Evolutionary conservation across 1,140 invertebrate genomes (phyloP), one percentile per base, ranked within the genome.

Genomic region (Drosophila orosa): DNA sequence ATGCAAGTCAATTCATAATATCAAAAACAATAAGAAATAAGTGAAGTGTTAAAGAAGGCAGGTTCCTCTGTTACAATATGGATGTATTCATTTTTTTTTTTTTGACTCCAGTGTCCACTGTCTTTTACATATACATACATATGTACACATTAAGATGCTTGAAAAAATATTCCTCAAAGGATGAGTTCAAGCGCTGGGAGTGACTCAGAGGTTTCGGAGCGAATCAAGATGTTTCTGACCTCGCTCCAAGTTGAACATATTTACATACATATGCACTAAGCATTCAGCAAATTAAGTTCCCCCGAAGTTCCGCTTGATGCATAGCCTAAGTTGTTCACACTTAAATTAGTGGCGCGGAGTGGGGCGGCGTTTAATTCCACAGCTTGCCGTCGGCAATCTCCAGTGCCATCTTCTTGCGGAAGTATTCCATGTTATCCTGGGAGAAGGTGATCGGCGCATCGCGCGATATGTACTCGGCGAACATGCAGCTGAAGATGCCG

Each of bases 401-500:
- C 69, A 98, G 96, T 5, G 96, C 95, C 95, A 99, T 99, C 93
- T 98, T 96, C 35, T 95, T 93, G 48, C 98, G 93, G 90, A 99
- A 97, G 86, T 98, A 98, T 0, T 96, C 97, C 98, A 99, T 99
- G 91, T 99, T 92, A 27, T 97, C 94, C 93, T 99, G 98, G 0
- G 93, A 92, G 89, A 97, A 97, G 22, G 94, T 94, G 80, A 98
- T 97, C 40, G 94, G 95, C 13, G 95, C 95, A 83, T 95, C 94
- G 47, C 98, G 94, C 0, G 95, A 94, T n/a, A 97, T 93, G 92
- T 97, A 98, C 92, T 99, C 98, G 0, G 98, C 98, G 93, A 97
- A 99, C 92, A 97, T 98, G 92, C 98, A 99, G 1, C 97, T 95
- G 92, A 99, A 99, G 93, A 99, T 97, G 4, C 98, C 98, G 93